Conservation (phyloP, 2,113 vertebrate genomes). For the Phainopepla nitens region DNA sequence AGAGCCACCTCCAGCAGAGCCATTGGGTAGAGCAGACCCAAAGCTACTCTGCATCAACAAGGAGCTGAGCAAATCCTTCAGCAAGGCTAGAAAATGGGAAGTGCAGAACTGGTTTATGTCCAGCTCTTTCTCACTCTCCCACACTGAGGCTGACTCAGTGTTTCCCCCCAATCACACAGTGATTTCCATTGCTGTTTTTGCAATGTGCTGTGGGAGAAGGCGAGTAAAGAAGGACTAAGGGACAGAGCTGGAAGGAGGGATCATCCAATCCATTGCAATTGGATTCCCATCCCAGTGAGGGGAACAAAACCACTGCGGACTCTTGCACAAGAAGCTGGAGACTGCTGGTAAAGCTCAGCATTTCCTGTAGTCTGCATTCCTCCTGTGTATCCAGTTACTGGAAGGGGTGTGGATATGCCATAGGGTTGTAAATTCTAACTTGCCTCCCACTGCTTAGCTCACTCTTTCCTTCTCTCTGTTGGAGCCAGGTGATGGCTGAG, state of each 20-base stretch:
- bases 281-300: neutral
- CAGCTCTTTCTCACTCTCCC: neutral
- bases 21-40: neutral
- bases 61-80: neutral
- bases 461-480: neutral
- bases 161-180: neutral
- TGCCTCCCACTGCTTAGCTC: neutral
- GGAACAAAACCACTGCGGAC: neutral
- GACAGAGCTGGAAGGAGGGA: neutral
- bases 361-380: neutral
- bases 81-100: neutral
- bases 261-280: neutral
- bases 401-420: constrained; percentile 6
- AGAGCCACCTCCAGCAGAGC: neutral
- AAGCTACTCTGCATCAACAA: neutral
- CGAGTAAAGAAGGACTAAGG: neutral
- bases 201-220: neutral
- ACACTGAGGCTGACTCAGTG: neutral
- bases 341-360: constrained; percentile 16
- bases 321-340: neutral
- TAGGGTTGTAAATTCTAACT: constrained; percentile 3
- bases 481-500: neutral
- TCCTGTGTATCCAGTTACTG: constrained; percentile 14
- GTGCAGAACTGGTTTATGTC: neutral
- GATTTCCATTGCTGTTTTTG: neutral